phyloP scores from a whole-genome alignment of 1,140 invertebrate genomes.

The Plectrocnemia conspersa region DNA sequence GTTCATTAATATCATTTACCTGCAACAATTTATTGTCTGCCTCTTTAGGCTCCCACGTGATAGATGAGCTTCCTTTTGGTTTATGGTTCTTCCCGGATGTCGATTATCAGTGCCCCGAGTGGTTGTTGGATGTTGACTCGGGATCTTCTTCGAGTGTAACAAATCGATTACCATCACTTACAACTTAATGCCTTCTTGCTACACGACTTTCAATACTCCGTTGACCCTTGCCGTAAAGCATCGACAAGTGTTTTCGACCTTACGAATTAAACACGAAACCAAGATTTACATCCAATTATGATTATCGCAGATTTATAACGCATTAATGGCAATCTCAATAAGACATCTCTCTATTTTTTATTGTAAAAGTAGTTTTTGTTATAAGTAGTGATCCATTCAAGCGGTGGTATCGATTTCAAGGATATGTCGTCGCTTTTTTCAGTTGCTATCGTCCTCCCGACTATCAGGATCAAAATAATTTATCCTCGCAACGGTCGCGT shows the following conservation, averaged over 20 bases:
- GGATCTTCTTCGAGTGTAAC: background rate
- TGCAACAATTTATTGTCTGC: no score
- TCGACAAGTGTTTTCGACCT: background rate
- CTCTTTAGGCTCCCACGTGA: background rate
- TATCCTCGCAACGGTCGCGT: constrained; percentile 14
- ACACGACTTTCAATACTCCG: constrained; percentile 6
- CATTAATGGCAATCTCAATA: background rate
- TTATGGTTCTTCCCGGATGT: constrained; percentile 10
- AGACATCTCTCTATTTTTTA: no score
- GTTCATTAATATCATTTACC: no score
- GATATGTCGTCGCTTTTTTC: constrained; percentile 17
- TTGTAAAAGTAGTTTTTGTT: no score
- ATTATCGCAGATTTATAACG: background rate
- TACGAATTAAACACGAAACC: background rate
- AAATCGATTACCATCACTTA: constrained; percentile 13
- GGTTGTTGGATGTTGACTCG: background rate
- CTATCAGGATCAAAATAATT: constrained; percentile 11
- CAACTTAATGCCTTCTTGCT: background rate
- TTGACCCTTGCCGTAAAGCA: constrained; percentile 1
- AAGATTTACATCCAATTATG: background rate
- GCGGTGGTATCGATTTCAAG: constrained; percentile 13
- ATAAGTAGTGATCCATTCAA: no score
- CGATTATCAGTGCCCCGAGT: constrained; percentile 6
- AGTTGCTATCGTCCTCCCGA: constrained; percentile 15
- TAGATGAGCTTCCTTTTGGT: background rate